Evolutionary conservation across 2,888 invertebrate species (phyloP), one percentile per base, ranked within the genome.

Genomic region (Tetragonisca angustula): DNA sequence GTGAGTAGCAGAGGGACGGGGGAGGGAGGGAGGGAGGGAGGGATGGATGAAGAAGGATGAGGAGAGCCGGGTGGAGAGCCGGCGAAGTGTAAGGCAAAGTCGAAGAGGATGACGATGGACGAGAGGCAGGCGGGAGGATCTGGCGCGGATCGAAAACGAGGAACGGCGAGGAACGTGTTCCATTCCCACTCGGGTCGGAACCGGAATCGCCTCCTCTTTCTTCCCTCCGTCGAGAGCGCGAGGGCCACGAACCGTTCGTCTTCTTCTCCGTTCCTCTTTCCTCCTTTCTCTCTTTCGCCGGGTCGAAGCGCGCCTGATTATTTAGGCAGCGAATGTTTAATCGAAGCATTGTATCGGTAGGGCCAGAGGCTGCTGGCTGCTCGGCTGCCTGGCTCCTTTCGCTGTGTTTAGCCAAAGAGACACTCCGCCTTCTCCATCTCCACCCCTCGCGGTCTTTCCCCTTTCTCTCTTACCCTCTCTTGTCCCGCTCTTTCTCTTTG

Each of bases 311-410:
- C 91, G 92, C 90, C 93, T 93, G 94, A 93, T 94, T 94, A 94
- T 94, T 94, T 94, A 94, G 94, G 94, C 94, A 94, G 93, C 92
- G 93, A 94, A 94, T 94, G 93, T 93, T 94, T 94, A 94, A 94
- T 94, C 94, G 93, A 93, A 93, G 94, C 92, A 94, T 94, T 94
- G 94, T 94, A 93, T 94, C 94, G 92, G 90, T 88, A 87, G 85
- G 84, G 77, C 87, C 84, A 62, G 84, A 76, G 86, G 78, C 85
- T 79, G 79, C 70, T 73, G 79, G 59, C 81, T 67, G 49, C 85
- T 88, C 84, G 84, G 79, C 67, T 73, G 81, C 72, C 81, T 78
- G 82, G 74, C 80, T 88, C 79, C 89, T 88, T 87, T 89, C 87
- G 88, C 69, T 84, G 84, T 85, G 89, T 88, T 89, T 90, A 88